Base-by-base conservation (phyloP, 2,888 invertebrate species). In the Synanthedon formicaeformis region DNA sequence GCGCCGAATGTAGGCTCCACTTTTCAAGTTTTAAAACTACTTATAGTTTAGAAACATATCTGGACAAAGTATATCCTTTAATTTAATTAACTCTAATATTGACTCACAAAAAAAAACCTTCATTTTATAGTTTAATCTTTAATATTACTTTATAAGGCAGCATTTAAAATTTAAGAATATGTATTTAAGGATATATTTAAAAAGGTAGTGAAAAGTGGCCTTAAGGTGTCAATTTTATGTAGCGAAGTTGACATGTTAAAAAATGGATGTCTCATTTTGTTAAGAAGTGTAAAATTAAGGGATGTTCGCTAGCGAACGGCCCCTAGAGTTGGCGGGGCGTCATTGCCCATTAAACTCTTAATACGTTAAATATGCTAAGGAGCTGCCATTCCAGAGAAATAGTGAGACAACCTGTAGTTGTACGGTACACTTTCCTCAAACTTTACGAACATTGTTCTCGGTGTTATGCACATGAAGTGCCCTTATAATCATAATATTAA, bases 281-380 rank as follows among this genome's bases (percentile, higher is more conserved):
- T 78, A 75, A 68, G 64, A 71, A 69, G 67, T 70, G 71, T 74
- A 74, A 78, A 77, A 76, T 78, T 76, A 73, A 75, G 67, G 66
- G 58, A 59, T 66, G 63, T 45, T 11, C 34, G 34, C 34, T 34
- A 13, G 10, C 50, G 11, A 23, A 10, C 64, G 64, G 66, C 65
- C 65, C 61, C 64, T 64, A 63, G 61, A 69, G 66, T 67, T 64
- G 70, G 62, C 65, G 64, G 34, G 34, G 66, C 75, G 69, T 75
- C 78, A 78, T 78, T 75, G 75, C 74, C 80, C 78, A 82, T 84
- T 84, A 80, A 78, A 78, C 74, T 74, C 68, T 71, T 81, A 82
- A 81, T 77, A 78, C 73, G 75, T 78, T 77, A 76, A 84, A 82
- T 81, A 84, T 81, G 81, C 77, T 79, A 81, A 82, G 73, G 68